Base-by-base conservation (phyloP, 2,797 vertebrate genomes). In the Esox masquinongy region DNA sequence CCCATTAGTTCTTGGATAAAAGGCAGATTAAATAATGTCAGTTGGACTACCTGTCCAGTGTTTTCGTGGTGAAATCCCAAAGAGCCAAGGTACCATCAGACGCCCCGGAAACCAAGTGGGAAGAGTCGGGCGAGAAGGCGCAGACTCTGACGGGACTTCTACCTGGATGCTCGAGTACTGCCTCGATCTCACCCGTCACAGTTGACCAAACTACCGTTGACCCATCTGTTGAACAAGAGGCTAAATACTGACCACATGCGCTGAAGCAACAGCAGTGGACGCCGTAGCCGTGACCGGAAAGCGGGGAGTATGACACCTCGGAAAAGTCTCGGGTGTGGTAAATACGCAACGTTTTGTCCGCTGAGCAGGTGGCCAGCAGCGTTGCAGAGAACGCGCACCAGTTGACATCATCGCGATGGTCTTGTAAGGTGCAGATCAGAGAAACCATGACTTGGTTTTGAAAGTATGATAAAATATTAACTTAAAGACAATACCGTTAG, bases 251-350 rank as follows among this genome's bases (percentile, higher is more conserved):
- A 0, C 97, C 97, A 0, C 95, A 96, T 0, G 95, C 67, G 1
- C 96, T 96, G 90, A 99, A 99, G 86, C 96, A 96, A 88, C 97
- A 99, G 88, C 96, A 98, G 90, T 99, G 97, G 70, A 99, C 95
- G 0, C 94, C 88, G 0, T 99, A 99, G 0, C 94, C 88, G 7
- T 99, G 98, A 0, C 96, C 95, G 2, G 84, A 86, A 78, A 99
- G 73, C 0, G 98, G 98, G 0, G 97, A 99, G 87, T 95, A 96
- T 0, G 95, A 86, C 15, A 96, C 90, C 88, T 99, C 96, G 0
- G 88, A 79, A 17, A 98, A 97, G 85, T 93, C 86, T 4, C 22
- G 75, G 3, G 93, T 79, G 22, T 88, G 92, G 84, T 97, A 99
- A 15, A 99, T 72, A 0, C 95, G 91, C 36, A 99, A 22, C 0